Conservation (phyloP, 2,113 vertebrate genomes). For the Aythya baeri region DNA sequence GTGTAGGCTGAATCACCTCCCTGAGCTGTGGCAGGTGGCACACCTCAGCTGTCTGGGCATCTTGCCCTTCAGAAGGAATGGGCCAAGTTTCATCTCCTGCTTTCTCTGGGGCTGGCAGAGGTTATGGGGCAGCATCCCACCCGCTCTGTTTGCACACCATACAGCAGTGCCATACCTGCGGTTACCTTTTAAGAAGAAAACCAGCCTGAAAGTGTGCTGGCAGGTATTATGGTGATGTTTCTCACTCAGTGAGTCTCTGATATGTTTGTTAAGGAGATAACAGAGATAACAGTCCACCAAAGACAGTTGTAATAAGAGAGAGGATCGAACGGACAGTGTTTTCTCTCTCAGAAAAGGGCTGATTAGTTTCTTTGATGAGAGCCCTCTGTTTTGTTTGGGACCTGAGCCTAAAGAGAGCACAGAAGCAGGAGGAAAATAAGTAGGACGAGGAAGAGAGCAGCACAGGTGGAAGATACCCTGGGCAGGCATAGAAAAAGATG, state of each 20-base stretch:
- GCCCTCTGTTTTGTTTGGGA: not conserved
- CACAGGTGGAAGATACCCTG: not conserved
- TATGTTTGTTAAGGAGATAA: not conserved
- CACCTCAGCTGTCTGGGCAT: not conserved
- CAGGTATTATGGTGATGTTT: not conserved
- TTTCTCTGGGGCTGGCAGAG: not conserved
- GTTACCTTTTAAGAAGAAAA: not conserved
- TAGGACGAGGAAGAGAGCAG: not conserved
- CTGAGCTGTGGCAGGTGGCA: not conserved
- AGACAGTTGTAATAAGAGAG: not conserved
- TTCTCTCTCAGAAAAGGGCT: constrained; percentile 25
- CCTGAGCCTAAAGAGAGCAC: not conserved
- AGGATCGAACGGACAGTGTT: not conserved
- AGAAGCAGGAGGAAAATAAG: not conserved
- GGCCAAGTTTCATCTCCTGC: not conserved
- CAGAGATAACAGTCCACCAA: not conserved
- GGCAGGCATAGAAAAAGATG: not conserved
- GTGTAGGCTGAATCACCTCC: not conserved
- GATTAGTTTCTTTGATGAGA: constrained; percentile 43
- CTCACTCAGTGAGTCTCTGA: not conserved
- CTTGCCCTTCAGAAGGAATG: not conserved
- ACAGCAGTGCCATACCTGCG: not conserved
- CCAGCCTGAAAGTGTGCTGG: not conserved
- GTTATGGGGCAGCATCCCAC: not conserved
- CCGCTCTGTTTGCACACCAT: not conserved